A percentile compares a stretch with the other conserved stretches of the same genome.
Conservation (phyloP, 2,113 vertebrate genomes). For the Setophaga coronata region DNA sequence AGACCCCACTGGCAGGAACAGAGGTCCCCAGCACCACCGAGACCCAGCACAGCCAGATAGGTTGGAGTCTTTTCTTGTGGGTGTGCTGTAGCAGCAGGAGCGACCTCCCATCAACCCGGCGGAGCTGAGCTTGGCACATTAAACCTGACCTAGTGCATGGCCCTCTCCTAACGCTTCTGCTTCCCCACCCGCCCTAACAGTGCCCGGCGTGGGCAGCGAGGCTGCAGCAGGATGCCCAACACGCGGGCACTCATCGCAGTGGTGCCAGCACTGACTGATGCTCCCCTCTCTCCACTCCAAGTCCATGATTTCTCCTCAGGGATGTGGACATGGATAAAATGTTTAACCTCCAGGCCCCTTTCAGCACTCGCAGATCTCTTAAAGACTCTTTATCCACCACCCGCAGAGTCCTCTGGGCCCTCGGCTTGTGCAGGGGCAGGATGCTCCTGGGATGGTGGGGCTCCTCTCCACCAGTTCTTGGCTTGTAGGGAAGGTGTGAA, state of each 20-base stretch:
- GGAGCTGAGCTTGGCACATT: slow-evolving; percentile 54
- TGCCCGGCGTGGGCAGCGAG: background rate
- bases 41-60: background rate
- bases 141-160: slow-evolving; percentile 39
- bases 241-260: rapidly evolving
- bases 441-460: background rate
- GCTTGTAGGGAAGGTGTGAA: background rate
- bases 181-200: background rate
- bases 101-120: background rate
- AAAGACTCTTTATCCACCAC: background rate
- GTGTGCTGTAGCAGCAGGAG: background rate
- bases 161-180: slow-evolving; percentile 49
- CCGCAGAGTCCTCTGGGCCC: rapidly evolving
- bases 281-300: background rate
- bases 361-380: background rate
- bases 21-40: background rate
- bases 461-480: background rate
- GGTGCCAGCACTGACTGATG: background rate
- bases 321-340: background rate
- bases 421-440: background rate
- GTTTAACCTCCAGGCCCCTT: background rate
- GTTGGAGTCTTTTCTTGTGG: slow-evolving; percentile 39
- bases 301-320: background rate
- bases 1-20: background rate
- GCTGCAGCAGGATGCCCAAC: background rate